phyloP scores from a whole-genome alignment of 2,113 vertebrate genomes.

The Nyctereutes procyonoides region DNA sequence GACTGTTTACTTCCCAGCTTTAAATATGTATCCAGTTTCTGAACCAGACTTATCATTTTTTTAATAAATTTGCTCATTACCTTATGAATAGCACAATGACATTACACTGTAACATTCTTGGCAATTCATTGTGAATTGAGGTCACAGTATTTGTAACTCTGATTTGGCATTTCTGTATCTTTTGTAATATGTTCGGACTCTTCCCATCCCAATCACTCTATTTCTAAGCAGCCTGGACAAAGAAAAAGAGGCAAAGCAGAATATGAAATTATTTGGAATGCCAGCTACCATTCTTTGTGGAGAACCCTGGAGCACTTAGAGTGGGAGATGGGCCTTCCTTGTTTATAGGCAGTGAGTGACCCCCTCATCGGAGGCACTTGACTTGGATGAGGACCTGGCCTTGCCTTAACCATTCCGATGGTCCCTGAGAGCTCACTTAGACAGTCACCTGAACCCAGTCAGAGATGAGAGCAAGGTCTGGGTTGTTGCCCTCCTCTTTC shows the following conservation, averaged over 20 bases:
- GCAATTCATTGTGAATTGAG: background rate
- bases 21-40: background rate
- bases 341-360: too few relatives aligned
- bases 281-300: background rate
- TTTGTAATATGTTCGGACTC: background rate
- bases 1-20: background rate
- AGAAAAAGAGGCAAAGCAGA: background rate
- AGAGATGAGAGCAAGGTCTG: conserved; percentile 76
- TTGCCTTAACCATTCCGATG: background rate
- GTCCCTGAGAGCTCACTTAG: background rate
- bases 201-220: background rate
- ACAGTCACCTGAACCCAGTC: background rate
- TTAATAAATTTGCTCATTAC: background rate
- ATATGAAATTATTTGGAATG: background rate
- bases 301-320: background rate
- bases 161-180: background rate
- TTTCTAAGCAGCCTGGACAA: background rate
- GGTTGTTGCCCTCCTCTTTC: conserved; percentile 31
- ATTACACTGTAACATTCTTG: background rate
- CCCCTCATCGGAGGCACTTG: background rate
- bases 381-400: background rate
- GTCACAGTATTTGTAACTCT: background rate
- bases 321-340: background rate
- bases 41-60: background rate
- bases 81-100: too few relatives aligned